Percentiles rank a stretch among this genome's conserved stretches.
phyloP scores from a whole-genome alignment of 1,140 invertebrate species.

The Caenorhabditis latens region DNA sequence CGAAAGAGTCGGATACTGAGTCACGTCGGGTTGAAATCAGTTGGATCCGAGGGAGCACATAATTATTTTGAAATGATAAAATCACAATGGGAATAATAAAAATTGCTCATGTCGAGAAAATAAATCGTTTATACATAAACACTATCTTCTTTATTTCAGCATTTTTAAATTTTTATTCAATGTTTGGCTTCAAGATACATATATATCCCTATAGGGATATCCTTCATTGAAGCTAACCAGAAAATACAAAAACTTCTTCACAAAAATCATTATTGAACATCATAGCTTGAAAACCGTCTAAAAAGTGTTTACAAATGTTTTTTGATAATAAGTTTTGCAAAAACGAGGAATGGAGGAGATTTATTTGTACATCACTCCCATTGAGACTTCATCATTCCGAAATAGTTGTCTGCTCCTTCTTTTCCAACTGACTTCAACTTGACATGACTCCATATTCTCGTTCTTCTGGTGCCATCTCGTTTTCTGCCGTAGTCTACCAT shows the following conservation, averaged over 20 bases:
- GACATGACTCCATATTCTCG: constrained; percentile 19
- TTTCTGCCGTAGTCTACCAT: constrained; percentile 24
- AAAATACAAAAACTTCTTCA: too few species aligned
- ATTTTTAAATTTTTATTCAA: too few species aligned
- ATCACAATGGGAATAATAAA: constrained; percentile 21
- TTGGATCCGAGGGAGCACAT: background rate
- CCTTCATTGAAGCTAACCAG: too few species aligned
- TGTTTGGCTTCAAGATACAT: too few species aligned
- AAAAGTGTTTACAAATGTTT: too few species aligned
- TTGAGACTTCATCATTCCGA: constrained; percentile 45
- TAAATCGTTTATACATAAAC: too few species aligned
- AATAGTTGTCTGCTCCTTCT: constrained; percentile 35
- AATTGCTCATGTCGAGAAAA: too few species aligned
- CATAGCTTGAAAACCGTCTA: too few species aligned
- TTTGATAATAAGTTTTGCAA: background rate
- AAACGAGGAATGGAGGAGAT: background rate
- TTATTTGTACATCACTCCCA: background rate
- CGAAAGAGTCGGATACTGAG: background rate
- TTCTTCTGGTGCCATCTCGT: background rate
- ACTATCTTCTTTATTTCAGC: too few species aligned
- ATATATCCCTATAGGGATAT: too few species aligned
- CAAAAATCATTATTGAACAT: too few species aligned
- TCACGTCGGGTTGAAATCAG: constrained; percentile 34
- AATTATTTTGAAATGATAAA: constrained; percentile 49
- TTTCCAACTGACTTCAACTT: constrained; percentile 16